A percentile compares a stretch with the other conserved stretches of the same genome.
phyloP scores from a whole-genome alignment of 2,797 vertebrate genomes.

The Perdix hodgsoniae region DNA sequence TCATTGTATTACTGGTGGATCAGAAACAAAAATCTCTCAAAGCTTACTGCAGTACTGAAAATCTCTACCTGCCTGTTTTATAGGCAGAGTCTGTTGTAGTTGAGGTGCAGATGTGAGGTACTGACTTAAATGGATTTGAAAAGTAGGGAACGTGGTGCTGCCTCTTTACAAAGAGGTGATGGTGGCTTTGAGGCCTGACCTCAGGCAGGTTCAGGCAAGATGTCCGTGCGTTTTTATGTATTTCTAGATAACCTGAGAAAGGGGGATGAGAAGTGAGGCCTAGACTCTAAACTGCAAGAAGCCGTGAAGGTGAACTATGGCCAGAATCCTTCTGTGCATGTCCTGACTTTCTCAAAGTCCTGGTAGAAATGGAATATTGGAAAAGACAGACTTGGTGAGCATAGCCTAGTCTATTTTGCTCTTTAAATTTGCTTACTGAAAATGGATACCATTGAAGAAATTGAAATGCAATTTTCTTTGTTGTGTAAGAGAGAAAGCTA shows the following conservation, averaged over 20 bases:
- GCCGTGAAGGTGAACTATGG: not conserved
- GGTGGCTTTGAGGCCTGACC: not conserved
- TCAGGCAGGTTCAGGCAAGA: not conserved
- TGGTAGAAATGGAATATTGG: not conserved
- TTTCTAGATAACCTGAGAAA: not conserved
- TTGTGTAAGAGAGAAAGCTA: not conserved
- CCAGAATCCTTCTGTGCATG: not conserved
- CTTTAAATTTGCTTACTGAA: not conserved
- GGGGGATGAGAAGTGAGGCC: not conserved
- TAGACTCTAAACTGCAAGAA: not conserved
- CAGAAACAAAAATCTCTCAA: not conserved
- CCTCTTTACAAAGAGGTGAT: not conserved
- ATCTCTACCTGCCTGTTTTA: not conserved
- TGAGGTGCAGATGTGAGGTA: not conserved
- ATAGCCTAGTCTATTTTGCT: not conserved
- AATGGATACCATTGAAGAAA: not conserved
- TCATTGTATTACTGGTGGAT: not conserved
- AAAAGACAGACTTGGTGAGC: not conserved
- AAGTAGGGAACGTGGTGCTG: not conserved
- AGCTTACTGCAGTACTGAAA: not conserved
- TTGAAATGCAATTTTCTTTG: not conserved
- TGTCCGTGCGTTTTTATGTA: not conserved
- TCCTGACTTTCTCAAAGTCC: not conserved
- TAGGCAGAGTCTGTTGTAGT: not conserved
- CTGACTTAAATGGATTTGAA: not conserved